phyloP scores from a whole-genome alignment of 2,888 invertebrate species.

The Agriopis marginaria region DNA sequence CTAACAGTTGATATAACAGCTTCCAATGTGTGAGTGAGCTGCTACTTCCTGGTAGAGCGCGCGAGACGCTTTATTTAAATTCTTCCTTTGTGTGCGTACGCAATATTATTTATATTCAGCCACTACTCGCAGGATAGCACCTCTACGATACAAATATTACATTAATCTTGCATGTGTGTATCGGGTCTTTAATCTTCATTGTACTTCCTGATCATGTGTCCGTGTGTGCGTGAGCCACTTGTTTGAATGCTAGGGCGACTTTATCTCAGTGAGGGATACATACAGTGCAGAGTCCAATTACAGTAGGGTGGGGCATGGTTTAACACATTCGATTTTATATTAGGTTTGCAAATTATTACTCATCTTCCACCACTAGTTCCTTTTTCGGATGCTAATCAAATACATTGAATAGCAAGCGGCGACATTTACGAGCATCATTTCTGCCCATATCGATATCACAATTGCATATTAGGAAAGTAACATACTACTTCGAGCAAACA shows the following conservation, averaged over 20 bases:
- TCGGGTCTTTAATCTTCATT: conserved; percentile 84
- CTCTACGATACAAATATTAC: conserved; percentile 74
- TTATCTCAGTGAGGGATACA: conserved; percentile 84
- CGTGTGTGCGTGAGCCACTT: conserved; percentile 85
- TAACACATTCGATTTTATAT: conserved; percentile 53
- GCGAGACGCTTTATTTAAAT: conserved; percentile 85
- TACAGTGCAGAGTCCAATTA: conserved; percentile 85
- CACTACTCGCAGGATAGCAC: conserved; percentile 67
- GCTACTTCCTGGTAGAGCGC: conserved; percentile 85
- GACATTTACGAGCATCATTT: conserved; percentile 28
- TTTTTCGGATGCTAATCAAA: conserved; percentile 23
- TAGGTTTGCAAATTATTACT: conserved; percentile 47
- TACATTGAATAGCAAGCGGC: conserved; percentile 22
- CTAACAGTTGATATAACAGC: conserved; percentile 61
- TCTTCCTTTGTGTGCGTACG: conserved; percentile 79
- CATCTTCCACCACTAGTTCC: conserved; percentile 1
- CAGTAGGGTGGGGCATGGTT: conserved; percentile 66
- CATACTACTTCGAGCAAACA: conserved; percentile 54
- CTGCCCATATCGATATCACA: conserved; percentile 28
- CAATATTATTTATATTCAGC: conserved; percentile 82
- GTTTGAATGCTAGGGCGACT: conserved; percentile 85
- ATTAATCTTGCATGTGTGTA: conserved; percentile 77
- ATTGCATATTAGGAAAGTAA: conserved; percentile 40
- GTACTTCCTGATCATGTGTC: conserved; percentile 81
- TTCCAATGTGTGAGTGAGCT: conserved; percentile 74